Evolutionary conservation across 2,113 vertebrate genomes (phyloP), one percentile per base, ranked within the genome.

Genomic region (Crypturellus undulatus): DNA sequence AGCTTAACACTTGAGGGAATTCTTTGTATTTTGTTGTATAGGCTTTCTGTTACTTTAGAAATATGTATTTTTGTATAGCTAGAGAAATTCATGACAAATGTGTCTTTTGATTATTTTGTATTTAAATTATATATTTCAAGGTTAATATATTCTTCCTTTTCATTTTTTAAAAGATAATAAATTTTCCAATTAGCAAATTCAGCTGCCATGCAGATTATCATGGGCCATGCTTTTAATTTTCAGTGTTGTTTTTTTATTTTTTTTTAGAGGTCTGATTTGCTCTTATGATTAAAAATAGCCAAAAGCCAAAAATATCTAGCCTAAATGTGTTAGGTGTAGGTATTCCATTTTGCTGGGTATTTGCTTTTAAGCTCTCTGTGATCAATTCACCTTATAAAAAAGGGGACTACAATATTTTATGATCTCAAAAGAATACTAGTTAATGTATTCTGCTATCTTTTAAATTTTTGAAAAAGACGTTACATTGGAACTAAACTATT

Each of bases 401-500:
- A 71, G 28, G 2, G 16, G 1, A 9, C 56, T 56, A 3, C 65
- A 43, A 9, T 87, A 76, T 56, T 87, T 84, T 87, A 43, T 32
- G 5, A 32, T 88, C 12, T 60, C 25, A 75, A 45, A 81, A 60
- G 32, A 90, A 64, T 80, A 26, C 36, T 86, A 34, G 13, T 81
- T 93, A 3, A 6, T 59, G 17, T 65, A 95, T 76, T 76, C 63
- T 93, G 67, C n/a, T 17, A 13, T 81, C 56, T 10, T 73, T 92
- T 63, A 58, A 5, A 30, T 94, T 67, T 80, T 77, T 86, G 90
- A 88, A 96, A 89, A 94, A 79, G 52, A 76, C 28, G 68, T 40
- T 79, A 67, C 22, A 25, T n/a, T 87, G 87, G 73, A 84, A 93
- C 84, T 32, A 68, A 84, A 32, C 84, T 92, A 58, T 58, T 80